Percentiles rank a stretch among this genome's conserved stretches.
These are phyloP conservation scores for Rhagologus leucostigma DNA, from an alignment of 2,113 vertebrate species.

Conservation along the genomic window DNA sequence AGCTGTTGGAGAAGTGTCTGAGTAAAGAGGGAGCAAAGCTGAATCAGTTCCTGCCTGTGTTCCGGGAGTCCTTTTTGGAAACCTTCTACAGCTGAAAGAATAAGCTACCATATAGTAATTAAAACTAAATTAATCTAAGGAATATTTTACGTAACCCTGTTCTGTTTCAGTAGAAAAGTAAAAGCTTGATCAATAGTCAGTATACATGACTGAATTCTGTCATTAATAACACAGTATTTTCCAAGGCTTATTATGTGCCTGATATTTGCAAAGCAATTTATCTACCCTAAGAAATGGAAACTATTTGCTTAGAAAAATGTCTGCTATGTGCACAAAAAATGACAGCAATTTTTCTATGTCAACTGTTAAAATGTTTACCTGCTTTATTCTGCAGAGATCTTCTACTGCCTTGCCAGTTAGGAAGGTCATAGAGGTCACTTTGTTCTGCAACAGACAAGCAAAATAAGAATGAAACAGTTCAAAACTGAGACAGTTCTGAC, in stretches of 20 bases:
- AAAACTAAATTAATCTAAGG: not conserved
- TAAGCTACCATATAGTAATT: not conserved
- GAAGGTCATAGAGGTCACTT: slow-evolving; percentile 97
- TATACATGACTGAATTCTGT: not conserved
- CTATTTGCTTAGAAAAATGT: not conserved
- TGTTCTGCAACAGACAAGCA: slow-evolving; percentile 81
- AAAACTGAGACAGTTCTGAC: not conserved
- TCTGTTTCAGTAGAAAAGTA: not conserved
- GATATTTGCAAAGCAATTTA: not conserved
- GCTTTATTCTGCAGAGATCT: slow-evolving; percentile 97
- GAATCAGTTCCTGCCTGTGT: not conserved
- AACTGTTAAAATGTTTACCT: slow-evolving; percentile 77
- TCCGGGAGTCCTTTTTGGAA: not conserved
- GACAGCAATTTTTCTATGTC: not conserved
- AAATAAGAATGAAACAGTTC: not conserved
- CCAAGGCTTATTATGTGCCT: not conserved
- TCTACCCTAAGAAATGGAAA: not conserved
- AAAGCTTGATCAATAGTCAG: not conserved
- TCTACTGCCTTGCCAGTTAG: slow-evolving; percentile 93
- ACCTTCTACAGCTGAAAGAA: not conserved
- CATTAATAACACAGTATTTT: not conserved
- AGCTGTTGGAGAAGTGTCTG: not conserved
- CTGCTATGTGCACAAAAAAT: not conserved
- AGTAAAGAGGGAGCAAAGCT: not conserved
- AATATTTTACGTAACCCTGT: not conserved